Evolutionary conservation across 30 jellyfish, hydroid and myxozoan species (phyloP).

Genomic region (Aurelia sp.): DNA sequence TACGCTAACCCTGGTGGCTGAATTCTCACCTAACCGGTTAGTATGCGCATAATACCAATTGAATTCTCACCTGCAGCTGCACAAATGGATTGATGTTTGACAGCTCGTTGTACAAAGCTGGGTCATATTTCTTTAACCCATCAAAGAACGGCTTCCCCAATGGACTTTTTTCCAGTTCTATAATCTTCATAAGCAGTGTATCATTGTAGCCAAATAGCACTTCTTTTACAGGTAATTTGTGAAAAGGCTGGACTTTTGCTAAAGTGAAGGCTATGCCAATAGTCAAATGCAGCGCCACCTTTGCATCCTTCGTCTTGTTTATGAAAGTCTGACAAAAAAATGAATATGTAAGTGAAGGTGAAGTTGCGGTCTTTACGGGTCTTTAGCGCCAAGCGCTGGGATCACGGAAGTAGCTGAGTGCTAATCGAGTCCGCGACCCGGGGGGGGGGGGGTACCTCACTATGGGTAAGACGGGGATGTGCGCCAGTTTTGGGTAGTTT

Average conservation of each 20-base stretch:
- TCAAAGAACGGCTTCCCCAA: constrained; percentile 27
- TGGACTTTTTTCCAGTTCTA: constrained; percentile 37
- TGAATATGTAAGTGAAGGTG: too few species aligned
- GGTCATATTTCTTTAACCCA: constrained; percentile 38
- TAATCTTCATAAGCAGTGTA: constrained; percentile 51
- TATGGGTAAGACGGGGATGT: too few species aligned
- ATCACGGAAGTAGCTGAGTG: too few species aligned
- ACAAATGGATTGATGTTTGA: constrained; percentile 77
- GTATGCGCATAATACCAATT: too few species aligned
- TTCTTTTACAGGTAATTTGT: constrained; percentile 72
- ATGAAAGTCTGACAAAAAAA: constrained; percentile 54
- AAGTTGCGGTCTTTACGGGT: too few species aligned
- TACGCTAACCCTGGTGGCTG: too few species aligned
- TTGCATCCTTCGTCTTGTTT: constrained; percentile 27
- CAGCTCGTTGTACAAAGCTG: constrained; percentile 55
- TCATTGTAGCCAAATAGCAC: constrained; percentile 91
- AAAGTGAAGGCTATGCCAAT: background rate
- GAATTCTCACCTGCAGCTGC: constrained; percentile 83
- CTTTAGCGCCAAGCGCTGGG: too few species aligned
- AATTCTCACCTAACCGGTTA: too few species aligned
- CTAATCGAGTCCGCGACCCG: too few species aligned
- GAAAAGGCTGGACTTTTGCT: constrained; percentile 50
- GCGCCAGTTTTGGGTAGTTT: too few species aligned
- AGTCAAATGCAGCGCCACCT: background rate
- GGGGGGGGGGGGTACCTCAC: too few species aligned